Conservation (phyloP, 2,888 invertebrate genomes). For the Sarcophaga caerulescens region DNA sequence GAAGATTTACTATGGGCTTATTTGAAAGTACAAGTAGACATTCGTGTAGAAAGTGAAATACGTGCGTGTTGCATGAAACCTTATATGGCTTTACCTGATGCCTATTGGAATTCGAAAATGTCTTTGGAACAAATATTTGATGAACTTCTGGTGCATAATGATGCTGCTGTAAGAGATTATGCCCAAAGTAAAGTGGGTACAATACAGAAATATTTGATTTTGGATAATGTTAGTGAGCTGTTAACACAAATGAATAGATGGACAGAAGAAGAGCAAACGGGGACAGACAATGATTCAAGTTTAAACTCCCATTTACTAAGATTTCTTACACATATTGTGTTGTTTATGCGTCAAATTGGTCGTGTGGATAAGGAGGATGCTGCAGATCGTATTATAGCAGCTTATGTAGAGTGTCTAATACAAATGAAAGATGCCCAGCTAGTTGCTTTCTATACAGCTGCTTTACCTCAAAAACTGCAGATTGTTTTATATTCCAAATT, state of each 20-base stretch:
- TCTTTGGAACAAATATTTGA: conserved; percentile 86
- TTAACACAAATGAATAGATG: conserved; percentile 87
- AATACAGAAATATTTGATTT: conserved; percentile 92
- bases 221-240: conserved; percentile 89
- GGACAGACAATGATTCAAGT: conserved; percentile 33
- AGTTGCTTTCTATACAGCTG: conserved; percentile 92
- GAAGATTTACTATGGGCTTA: conserved; percentile 95
- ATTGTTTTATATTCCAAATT: conserved; percentile 86
- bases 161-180: conserved; percentile 81
- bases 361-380: conserved; percentile 86
- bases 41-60: conserved; percentile 91
- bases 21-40: conserved; percentile 90
- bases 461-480: conserved; percentile 86
- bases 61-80: conserved; percentile 83
- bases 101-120: conserved; percentile 87
- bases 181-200: conserved; percentile 86
- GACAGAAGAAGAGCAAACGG: conserved; percentile 82
- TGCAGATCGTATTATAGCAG: conserved; percentile 89
- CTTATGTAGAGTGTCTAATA: conserved; percentile 88
- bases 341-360: conserved; percentile 91
- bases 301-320: conserved; percentile 83
- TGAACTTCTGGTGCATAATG: conserved; percentile 85
- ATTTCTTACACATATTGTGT: conserved; percentile 91
- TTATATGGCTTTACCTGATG: conserved; percentile 84
- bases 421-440: conserved; percentile 88